phyloP scores from a whole-genome alignment of 2,113 vertebrate genomes.

The Cervus canadensis region DNA sequence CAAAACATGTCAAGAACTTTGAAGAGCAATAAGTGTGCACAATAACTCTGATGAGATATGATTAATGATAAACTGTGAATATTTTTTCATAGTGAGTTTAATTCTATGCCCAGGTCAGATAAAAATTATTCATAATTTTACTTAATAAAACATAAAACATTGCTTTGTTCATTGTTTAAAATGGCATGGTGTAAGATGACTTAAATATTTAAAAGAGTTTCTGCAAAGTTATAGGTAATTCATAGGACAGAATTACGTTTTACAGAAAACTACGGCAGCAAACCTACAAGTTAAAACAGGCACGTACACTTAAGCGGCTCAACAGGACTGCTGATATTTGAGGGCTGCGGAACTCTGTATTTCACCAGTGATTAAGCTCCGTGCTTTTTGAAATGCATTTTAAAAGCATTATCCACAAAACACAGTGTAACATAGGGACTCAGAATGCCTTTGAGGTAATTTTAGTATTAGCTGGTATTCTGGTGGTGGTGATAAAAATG shows the following conservation, averaged over 20 bases:
- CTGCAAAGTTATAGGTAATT: not conserved
- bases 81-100: constrained; percentile 15
- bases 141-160: not conserved
- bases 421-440: not conserved
- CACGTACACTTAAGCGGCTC: not conserved
- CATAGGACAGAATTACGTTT: not conserved
- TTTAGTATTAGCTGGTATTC: not conserved
- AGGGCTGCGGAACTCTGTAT: not conserved
- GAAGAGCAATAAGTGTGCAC: not conserved
- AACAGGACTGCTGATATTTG: not conserved
- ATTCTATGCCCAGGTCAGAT: not conserved
- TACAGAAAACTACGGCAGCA: not conserved
- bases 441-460: not conserved
- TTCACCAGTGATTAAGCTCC: not conserved
- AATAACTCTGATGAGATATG: not conserved
- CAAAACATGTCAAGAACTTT: not conserved
- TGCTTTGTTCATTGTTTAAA: not conserved
- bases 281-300: not conserved
- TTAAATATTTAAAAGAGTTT: not conserved
- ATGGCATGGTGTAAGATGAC: not conserved
- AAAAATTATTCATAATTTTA: constrained; percentile 3
- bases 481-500: not conserved
- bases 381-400: not conserved
- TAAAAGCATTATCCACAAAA: not conserved
- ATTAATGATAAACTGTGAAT: constrained; percentile 18